Evolutionary conservation across 2,888 invertebrate genomes (phyloP), one percentile per base, ranked within the genome.

Genomic region (Pinctada fucata): DNA sequence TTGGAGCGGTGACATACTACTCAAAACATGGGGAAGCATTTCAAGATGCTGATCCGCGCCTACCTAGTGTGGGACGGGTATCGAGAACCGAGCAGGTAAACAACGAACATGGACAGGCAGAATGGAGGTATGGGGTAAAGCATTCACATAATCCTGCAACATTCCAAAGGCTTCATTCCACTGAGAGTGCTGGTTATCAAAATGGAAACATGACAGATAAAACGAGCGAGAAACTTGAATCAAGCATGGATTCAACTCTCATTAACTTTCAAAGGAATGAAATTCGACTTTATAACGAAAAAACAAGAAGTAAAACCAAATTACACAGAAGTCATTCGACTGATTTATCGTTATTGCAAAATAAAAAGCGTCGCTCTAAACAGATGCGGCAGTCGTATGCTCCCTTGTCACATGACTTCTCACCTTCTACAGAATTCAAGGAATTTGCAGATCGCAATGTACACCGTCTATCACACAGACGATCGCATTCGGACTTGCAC

Each of bases 401-500:
- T 13, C 48, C 48, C 10, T 31, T 31, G 31, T 3, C 13, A 48
- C 47, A 16, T 3, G 68, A 68, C 16, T 8, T 8, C 13, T 68
- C 68, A 31, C 3, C 31, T 8, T 6, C 6, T 58, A 1, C 13
- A 10, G 58, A 58, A 6, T 58, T 58, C 58, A 6, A 58, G 8
- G 58, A 58, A 13, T 13, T 10, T 58, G 13, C 13, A 13, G 13
- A 6, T 6, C 58, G 58, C 8, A 58, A 58, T 10, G 58, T 13
- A 10, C 58, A 58, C 58, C 31, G 31, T 31, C 31, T 31, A 31
- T 58, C 58, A 58, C 58, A 58, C 58, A 58, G 58, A 58, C 58
- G 58, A 13, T 58, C 58, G 58, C 58, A 68, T 13, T 68, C 68
- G 3, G 68, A 68, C 10, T 66, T 63, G 50, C 66, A 65, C 6